Base-by-base conservation (phyloP, 2,888 invertebrate species). In the Tenthredo livida region DNA sequence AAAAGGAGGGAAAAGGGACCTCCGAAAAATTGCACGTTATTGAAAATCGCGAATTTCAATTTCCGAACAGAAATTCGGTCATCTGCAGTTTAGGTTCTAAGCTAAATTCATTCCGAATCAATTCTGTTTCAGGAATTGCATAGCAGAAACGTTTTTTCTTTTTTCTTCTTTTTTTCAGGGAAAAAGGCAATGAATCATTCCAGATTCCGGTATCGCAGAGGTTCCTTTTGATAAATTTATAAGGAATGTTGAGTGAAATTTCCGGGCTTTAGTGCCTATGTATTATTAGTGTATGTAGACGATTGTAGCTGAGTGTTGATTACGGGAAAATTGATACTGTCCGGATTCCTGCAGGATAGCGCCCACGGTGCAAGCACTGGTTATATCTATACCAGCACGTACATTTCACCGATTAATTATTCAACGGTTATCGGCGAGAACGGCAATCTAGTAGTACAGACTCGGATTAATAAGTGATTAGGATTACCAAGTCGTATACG, bases 351-450 rank as follows among this genome's bases (percentile, higher is more conserved):
- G 77, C 6, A 67, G 29, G 29, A 33, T 10, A 33, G 50, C 29
- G n/a, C 29, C 15, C 77, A 12, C 2, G 6, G 17, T 54, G 77
- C 29, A 54, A 54, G 15, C 50, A n/a, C n/a, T 9, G 50, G 47
- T 54, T 77, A 43, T 43, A 43, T 21, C 40, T 73, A 43, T 73
- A 43, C 12, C 40, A 43, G 12, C 43, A 43, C 1, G 29, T 2
- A 29, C 72, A 73, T 77, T 77, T 77, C 77, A 33, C 2, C 77
- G 33, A 77, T 77, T 29, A 77, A 77, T 77, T 77, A 77, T 77
- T 77, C 77, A 77, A 77, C 77, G 77, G 29, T 77, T 77, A 77
- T 77, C 47, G 50, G 77, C 77, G 77, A 77, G 77, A 54, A 77
- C 54, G 77, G 50, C 50, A 77, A 77, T 77, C 47, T 17, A 54